Evolutionary conservation across 2,888 invertebrate species (phyloP).

Genomic region (Loripinus fragilis): DNA sequence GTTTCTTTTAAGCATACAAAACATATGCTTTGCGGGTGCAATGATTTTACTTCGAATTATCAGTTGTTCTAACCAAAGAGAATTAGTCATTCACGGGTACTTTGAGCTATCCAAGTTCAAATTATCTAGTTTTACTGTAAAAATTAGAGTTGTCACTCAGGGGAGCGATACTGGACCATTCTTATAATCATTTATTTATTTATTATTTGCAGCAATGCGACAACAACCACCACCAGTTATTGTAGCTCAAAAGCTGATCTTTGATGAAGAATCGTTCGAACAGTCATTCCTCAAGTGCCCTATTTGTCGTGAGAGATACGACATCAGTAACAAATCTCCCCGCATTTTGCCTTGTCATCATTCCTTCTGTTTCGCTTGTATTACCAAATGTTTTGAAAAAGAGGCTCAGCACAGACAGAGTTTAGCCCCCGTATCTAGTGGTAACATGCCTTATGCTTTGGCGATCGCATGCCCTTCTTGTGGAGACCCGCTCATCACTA

Average conservation of each 20-base stretch:
- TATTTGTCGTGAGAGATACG: conserved; percentile 72
- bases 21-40: too few species aligned
- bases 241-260: conserved; percentile 68
- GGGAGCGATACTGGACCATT: too few species aligned
- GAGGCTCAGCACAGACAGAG: conserved; percentile 69
- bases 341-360: conserved; percentile 78
- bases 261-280: conserved; percentile 76
- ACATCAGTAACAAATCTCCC: conserved; percentile 61
- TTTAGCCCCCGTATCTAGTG: conserved; percentile 48
- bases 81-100: too few species aligned
- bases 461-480: conserved; percentile 74
- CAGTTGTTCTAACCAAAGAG: too few species aligned
- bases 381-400: conserved; percentile 63
- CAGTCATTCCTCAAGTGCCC: conserved; percentile 73
- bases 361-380: conserved; percentile 71
- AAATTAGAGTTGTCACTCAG: too few species aligned
- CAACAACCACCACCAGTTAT: conserved; percentile 36
- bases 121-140: too few species aligned
- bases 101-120: too few species aligned
- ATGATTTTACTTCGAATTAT: too few species aligned
- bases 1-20: too few species aligned
- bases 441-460: conserved; percentile 65
- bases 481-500: conserved; percentile 68
- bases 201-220: conserved; percentile 44
- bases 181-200: too few species aligned